Percentiles rank a stretch among this genome's conserved stretches.
These are phyloP conservation scores for Solea senegalensis DNA, from an alignment of 2,113 vertebrate species.

Conservation along the genomic window DNA sequence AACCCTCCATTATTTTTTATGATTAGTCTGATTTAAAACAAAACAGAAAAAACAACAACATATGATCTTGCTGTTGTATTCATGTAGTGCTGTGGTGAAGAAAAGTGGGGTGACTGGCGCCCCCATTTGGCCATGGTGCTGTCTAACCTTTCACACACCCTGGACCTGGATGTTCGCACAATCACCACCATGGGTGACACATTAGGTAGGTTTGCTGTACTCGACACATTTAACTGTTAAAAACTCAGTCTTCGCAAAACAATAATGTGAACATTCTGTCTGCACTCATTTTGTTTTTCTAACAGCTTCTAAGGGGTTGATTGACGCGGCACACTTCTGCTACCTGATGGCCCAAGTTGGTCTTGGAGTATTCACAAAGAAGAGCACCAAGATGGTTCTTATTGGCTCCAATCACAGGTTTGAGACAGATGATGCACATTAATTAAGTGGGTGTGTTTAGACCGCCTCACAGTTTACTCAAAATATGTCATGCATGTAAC, in stretches of 20 bases:
- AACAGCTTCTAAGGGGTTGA: slow-evolving; percentile 90
- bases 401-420: slow-evolving; percentile 97
- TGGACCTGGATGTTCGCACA: slow-evolving; percentile 91
- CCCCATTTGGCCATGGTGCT: slow-evolving; percentile 97
- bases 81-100: slow-evolving; percentile 93
- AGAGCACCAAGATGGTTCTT: slow-evolving; percentile 93
- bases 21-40: background rate
- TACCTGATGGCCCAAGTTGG: slow-evolving; percentile 97
- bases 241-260: background rate
- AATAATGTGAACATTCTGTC: background rate
- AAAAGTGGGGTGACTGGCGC: slow-evolving; percentile 99
- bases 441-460: background rate
- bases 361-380: slow-evolving; percentile 93
- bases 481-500: background rate
- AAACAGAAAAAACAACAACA: no score
- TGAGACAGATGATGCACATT: background rate
- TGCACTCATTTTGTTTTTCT: slow-evolving; percentile 17
- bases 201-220: slow-evolving; percentile 83
- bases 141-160: slow-evolving; percentile 90
- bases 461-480: background rate
- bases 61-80: no score
- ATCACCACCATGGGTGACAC: slow-evolving; percentile 98
- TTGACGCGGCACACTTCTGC: slow-evolving; percentile 97
- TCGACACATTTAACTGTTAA: no score
- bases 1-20: background rate